phyloP scores from a whole-genome alignment of 2,797 vertebrate genomes.

The Hemibagrus guttatus region DNA sequence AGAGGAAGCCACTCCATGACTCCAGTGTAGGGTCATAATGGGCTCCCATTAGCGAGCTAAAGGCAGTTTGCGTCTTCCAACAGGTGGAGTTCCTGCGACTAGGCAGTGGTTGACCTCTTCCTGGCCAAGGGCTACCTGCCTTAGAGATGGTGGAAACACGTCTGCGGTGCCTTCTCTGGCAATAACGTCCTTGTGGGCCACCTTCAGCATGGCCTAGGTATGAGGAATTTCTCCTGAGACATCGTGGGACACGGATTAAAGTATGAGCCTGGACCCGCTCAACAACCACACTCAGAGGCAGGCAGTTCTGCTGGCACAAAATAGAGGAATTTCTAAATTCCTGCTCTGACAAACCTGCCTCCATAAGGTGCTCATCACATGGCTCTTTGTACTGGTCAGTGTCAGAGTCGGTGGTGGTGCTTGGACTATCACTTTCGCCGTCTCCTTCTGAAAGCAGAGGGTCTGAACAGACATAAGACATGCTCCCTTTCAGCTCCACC shows the following conservation, averaged over 20 bases:
- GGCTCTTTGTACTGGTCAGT: constrained; percentile 53
- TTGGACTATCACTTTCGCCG: constrained; percentile 43
- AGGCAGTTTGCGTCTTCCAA: constrained; percentile 63
- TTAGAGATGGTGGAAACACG: constrained; percentile 70
- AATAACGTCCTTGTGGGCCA: constrained; percentile 57
- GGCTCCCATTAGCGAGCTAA: constrained; percentile 60
- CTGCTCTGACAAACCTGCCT: constrained; percentile 49
- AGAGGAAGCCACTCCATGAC: constrained; percentile 80
- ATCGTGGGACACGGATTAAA: constrained; percentile 74
- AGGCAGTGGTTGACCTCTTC: constrained; percentile 59
- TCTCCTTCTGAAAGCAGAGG: constrained; percentile 65
- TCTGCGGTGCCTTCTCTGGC: constrained; percentile 62
- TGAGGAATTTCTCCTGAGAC: constrained; percentile 80
- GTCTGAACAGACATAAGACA: constrained; percentile 58
- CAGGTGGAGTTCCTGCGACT: constrained; percentile 66
- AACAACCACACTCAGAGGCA: constrained; percentile 39
- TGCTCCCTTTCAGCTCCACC: constrained; percentile 63
- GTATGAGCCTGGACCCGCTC: constrained; percentile 56
- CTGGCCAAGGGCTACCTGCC: constrained; percentile 67
- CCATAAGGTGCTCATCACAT: constrained; percentile 49
- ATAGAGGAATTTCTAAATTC: constrained; percentile 48
- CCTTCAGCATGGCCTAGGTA: constrained; percentile 68
- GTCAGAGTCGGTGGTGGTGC: constrained; percentile 62
- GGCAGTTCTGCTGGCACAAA: constrained; percentile 29
- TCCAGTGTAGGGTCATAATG: constrained; percentile 68